Base-by-base conservation (phyloP, 2,113 vertebrate genomes). In the Neoarius graeffei region DNA sequence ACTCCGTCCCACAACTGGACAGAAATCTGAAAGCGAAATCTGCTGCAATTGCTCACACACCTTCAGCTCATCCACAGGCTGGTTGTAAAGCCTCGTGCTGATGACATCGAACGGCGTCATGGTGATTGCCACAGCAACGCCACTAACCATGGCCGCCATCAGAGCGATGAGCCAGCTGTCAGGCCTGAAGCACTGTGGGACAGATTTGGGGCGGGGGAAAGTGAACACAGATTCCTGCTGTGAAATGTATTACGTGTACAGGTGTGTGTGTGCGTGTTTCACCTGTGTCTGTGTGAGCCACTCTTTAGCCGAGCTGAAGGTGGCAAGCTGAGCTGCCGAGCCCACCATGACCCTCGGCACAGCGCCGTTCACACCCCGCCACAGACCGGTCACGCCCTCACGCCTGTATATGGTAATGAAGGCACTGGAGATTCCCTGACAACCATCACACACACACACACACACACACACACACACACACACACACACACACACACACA, bases 61-160 rank as follows among this genome's bases (percentile, higher is more conserved):
- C 81, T 93, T 96, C 1, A 93, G 81, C 5, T 96, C 89, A 0
- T 98, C 95, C 93, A 98, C 97, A 0, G 98, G 98, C 93, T 99
- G 98, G 92, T 99, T 99, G 95, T 99, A 99, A 20, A 99, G 97
- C 8, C 98, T 95, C 0, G 98, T 99, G 91, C 98, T 98, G 90
- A 97, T 93, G 92, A 98, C 97, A 0, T 99, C 98, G 8, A 99
- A 98, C 0, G 98, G 98, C 0, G 97, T 97, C 98, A 99, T 99
- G 1, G 96, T 94, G 48, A 96, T 90, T 0, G 95, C 95, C 91
- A 99, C 98, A 0, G 96, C 97, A 0, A 99, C 90, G 0, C 98
- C 97, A 85, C 98, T 99, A 88, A 98, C 94, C 96, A 96, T 96
- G 84, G 97, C 97, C 0, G 96, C 97, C 0, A 95, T 92, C 92